Evolutionary conservation across 92 coral and sea anemone species (phyloP).

Genomic region (Porites evermanni): DNA sequence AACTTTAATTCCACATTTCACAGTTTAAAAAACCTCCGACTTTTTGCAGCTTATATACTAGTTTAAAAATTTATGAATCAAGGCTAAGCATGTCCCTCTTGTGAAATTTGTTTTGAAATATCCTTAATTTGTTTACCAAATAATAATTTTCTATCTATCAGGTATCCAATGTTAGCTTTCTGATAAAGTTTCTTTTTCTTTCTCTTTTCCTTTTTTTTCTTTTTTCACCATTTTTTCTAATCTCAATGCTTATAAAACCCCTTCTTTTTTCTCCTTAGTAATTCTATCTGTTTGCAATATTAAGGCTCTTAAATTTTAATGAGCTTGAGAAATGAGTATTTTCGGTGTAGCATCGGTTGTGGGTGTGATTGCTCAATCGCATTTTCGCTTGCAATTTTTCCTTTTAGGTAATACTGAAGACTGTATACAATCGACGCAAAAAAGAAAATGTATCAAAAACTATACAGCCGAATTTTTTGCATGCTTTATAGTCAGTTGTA

Average conservation of each 20-base stretch:
- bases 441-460: no score
- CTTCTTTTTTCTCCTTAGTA: neutral
- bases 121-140: neutral
- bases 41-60: no score
- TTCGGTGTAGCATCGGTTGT: neutral
- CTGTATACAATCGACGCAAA: no score
- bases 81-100: neutral
- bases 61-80: neutral
- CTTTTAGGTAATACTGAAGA: neutral
- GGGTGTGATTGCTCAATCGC: conserved; percentile 39
- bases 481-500: neutral
- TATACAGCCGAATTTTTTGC: no score
- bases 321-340: conserved; percentile 21
- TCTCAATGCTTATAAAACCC: neutral
- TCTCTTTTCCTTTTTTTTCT: neutral
- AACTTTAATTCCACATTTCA: no score
- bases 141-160: neutral
- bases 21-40: no score
- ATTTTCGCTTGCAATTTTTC: conserved; percentile 6
- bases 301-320: conserved; percentile 21
- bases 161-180: neutral
- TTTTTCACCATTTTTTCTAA: neutral
- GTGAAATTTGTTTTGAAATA: neutral
- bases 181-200: neutral
- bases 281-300: neutral